A percentile compares a stretch with the other conserved stretches of the same genome.
Conservation (phyloP, 2,797 vertebrate genomes). For the Eospalax fontanierii region DNA sequence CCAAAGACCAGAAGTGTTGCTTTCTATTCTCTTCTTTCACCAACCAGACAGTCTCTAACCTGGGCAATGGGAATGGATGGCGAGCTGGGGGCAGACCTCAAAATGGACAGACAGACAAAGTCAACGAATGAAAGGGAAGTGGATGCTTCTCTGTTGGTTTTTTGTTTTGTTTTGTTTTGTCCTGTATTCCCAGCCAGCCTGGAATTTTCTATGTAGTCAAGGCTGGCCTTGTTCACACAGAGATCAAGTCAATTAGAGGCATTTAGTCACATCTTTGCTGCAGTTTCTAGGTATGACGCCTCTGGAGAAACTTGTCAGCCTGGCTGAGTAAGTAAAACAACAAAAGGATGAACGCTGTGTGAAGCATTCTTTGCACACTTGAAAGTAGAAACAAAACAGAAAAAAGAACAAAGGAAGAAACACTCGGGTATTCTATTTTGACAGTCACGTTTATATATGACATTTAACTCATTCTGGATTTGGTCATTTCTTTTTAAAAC, state of each 20-base stretch:
- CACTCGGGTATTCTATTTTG: not conserved
- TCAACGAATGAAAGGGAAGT: constrained; percentile 62
- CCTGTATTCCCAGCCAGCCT: too few species aligned
- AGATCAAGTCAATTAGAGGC: constrained; percentile 1
- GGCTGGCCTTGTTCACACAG: too few species aligned
- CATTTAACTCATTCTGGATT: constrained; percentile 9
- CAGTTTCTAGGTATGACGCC: not conserved
- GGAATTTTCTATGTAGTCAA: too few species aligned
- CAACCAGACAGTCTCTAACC: not conserved
- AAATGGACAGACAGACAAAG: constrained; percentile 57
- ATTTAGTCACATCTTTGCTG: not conserved
- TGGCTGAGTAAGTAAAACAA: not conserved
- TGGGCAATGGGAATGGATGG: not conserved
- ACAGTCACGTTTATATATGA: not conserved
- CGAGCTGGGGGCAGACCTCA: constrained; percentile 37
- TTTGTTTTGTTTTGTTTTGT: too few species aligned
- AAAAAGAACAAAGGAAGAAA: not conserved
- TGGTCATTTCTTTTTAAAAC: constrained; percentile 19
- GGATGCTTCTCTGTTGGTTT: not conserved
- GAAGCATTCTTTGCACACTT: not conserved
- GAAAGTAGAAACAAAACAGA: not conserved
- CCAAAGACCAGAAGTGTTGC: constrained; percentile 1
- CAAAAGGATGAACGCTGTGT: not conserved
- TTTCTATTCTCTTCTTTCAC: constrained; percentile 50
- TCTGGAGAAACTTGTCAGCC: not conserved